Base-by-base conservation (phyloP, 2,888 invertebrate species). In the Tethea ocularis region DNA sequence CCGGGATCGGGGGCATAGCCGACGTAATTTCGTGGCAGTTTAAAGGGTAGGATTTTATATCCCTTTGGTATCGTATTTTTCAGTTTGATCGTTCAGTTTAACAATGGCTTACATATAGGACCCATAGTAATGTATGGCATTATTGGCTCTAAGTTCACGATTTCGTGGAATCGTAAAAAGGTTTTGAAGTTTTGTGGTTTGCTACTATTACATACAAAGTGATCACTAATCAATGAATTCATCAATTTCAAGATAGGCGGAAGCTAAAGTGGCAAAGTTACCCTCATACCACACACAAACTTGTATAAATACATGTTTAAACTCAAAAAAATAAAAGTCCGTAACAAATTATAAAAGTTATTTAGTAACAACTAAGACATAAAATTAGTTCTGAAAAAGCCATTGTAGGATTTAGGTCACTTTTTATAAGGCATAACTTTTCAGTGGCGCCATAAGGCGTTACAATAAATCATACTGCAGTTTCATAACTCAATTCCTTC, bases 401-500 rank as follows among this genome's bases (percentile, higher is more conserved):
- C 26, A 17, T 56, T 29, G 26, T 46, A 24, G 51, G 15, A 29
- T 20, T 24, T 57, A 26, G 52, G 58, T 52, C 24, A 26, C 20
- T 38, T 38, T 52, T 36, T 58, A 52, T 53, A 38, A 38, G 20
- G 23, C 38, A 61, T 51, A 59, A 63, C 61, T 56, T 66, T 56
- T 57, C 57, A 53, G 65, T 62, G 64, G 73, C 71, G 71, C 77
- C 78, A 77, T 78, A 81, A 74, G 80, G 83, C 78, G 71, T 72
- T 74, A 77, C 74, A 65, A 82, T 86, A 86, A 86, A 86, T 84
- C 81, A 81, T 71, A 71, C 62, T 69, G 70, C 74, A 78, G 72
- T 79, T 84, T 81, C 82, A 80, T 83, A 85, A 84, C 83, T 84
- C 75, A 82, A 83, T 83, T 82, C 78, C 71, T n/a, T 56, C 72